Evolutionary conservation across 2,113 vertebrate species (phyloP), one percentile per base, ranked within the genome.

Genomic region (Nibea albiflora): DNA sequence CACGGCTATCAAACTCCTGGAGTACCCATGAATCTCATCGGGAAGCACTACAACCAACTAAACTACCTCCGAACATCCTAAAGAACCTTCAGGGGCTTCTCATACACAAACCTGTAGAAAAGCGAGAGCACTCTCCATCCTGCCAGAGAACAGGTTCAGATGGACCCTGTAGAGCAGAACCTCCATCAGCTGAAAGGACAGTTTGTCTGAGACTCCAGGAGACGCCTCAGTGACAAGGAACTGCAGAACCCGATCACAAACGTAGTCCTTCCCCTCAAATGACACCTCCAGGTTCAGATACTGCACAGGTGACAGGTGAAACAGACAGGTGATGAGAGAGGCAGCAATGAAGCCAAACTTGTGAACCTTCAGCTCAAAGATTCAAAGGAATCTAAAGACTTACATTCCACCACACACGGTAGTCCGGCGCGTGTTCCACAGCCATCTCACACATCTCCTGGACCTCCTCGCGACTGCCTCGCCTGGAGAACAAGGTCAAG

Each of bases 371-470:
- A 8, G 8, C 35, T 39, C 35, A 39, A 39, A 39, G 35, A 39
- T 39, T 8, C 35, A 39, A 1, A 39, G 35, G 7, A 39, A 8
- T 8, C 3, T 24, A 4, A 4, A 14, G 63, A 53, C 81, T 67
- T 91, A 99, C 98, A 10, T 94, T 97, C 97, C 97, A 98, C 97
- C 98, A 99, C 60, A 98, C 97, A 50, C 92, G 86, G 39, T 96
- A 96, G 88, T 96, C 93, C 0, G 98, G 95, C 2, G 98, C 97
- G 69, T 99, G 98, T 84, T 98, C 97, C 91, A 99, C 96, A 1
- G 98, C 98, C 92, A 97, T 98, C 92, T 99, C 98, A 76, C 97
- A 99, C 98, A 99, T 99, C 94, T 99, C 97, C 92, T 98, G 96
- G 24, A 99, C 94, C 79, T 99, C 98, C 11, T 97, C 96, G 57